Conservation (phyloP, 1,140 invertebrate genomes). For the Cardiocondyla obscurior region DNA sequence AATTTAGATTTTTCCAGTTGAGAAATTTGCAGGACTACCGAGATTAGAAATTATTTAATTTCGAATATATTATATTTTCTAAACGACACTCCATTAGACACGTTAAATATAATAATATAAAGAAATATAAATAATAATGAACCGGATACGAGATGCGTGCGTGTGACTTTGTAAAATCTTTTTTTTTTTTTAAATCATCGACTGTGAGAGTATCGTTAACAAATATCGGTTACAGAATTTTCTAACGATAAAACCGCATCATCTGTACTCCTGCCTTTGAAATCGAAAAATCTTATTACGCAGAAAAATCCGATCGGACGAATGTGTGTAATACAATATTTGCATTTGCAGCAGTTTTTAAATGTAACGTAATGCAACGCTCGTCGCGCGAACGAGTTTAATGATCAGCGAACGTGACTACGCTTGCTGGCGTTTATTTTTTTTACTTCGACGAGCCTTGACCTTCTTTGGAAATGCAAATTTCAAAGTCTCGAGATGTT, state of each 20-base stretch:
- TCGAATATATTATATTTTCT: background rate
- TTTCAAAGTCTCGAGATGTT: constrained; percentile 28
- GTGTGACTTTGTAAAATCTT: background rate
- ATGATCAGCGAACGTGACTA: constrained; percentile 58
- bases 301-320: constrained; percentile 35
- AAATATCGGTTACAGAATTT: constrained; percentile 36
- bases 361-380: constrained; percentile 40
- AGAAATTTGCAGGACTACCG: background rate
- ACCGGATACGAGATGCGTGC: background rate
- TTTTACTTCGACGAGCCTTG: constrained; percentile 32
- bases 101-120: background rate
- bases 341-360: constrained; percentile 46
- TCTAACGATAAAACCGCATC: constrained; percentile 35
- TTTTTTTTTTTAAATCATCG: constrained; percentile 31
- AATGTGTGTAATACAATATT: constrained; percentile 43
- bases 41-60: background rate
- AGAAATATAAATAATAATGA: background rate
- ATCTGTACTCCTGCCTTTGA: constrained; percentile 18
- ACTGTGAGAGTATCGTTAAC: constrained; percentile 9
- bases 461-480: constrained; percentile 40
- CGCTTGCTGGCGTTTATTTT: constrained; percentile 32
- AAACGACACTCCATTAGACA: background rate
- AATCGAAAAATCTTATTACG: constrained; percentile 49
- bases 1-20: background rate
- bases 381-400: constrained; percentile 41